These are phyloP conservation scores for Chymomyza amoena DNA, from an alignment of 2,888 invertebrate genomes.

Conservation along the genomic window DNA sequence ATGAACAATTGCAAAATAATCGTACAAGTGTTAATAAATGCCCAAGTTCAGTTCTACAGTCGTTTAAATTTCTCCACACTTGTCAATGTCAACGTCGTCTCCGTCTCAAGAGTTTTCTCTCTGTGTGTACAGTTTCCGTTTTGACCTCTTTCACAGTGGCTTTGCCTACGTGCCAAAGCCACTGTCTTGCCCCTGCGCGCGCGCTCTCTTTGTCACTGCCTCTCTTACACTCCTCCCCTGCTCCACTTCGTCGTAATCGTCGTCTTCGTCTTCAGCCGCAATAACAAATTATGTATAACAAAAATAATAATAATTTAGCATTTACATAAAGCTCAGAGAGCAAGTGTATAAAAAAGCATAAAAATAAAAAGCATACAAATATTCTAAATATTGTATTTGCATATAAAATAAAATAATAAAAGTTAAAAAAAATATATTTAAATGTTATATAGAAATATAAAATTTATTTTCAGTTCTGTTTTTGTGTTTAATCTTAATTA, in stretches of 20 bases:
- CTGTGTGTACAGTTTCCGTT: slow-evolving; percentile 44
- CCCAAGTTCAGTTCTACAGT: background rate
- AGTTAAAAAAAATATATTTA: slow-evolving; percentile 4
- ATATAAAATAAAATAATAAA: slow-evolving; percentile 5
- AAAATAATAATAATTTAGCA: background rate
- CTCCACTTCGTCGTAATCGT: background rate
- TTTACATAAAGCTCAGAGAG: background rate
- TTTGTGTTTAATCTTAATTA: background rate
- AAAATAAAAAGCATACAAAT: background rate
- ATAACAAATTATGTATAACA: slow-evolving; percentile 2
- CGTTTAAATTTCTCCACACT: slow-evolving; percentile 21
- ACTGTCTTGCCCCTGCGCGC: slow-evolving; percentile 17
- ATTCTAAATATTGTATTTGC: background rate
- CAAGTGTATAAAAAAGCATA: background rate
- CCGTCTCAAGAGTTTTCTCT: slow-evolving; percentile 22
- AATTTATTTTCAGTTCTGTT: background rate
- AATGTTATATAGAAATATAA: slow-evolving; percentile 16
- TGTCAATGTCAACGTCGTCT: slow-evolving; percentile 6
- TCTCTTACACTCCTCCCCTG: too few relatives aligned
- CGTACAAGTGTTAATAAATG: background rate
- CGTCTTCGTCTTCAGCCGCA: slow-evolving; percentile 6
- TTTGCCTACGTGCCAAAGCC: slow-evolving; percentile 56
- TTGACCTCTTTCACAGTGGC: slow-evolving; percentile 36
- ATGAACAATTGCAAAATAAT: background rate
- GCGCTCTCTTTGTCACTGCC: slow-evolving; percentile 8